Base-by-base conservation (phyloP, 2,797 vertebrate genomes). In the Hoplostethus mediterraneus region DNA sequence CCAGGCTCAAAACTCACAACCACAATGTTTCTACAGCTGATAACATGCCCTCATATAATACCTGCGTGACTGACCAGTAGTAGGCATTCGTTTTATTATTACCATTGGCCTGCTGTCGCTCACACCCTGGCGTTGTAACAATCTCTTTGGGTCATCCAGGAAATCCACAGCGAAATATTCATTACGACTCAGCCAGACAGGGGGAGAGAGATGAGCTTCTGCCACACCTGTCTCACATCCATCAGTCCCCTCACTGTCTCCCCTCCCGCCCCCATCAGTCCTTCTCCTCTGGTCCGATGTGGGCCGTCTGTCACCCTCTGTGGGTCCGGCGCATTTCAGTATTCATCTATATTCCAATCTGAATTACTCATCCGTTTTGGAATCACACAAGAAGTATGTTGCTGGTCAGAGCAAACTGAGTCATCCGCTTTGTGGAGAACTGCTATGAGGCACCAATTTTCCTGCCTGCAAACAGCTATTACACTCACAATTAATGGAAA, bases 201-300 rank as follows among this genome's bases (percentile, higher is more conserved):
- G 67, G 66, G 67, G 65, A 74, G 36, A 90, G 86, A 85, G 77
- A 88, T 77, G 52, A 73, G 82, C 71, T 92, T 89, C 80, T 85
- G 80, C 78, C 83, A 80, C 63, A 73, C 81, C 71, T 87, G 80
- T 80, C 67, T 77, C 73, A 55, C 78, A 81, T 82, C 77, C 84
- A 84, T 86, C 82, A 83, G 79, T 79, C 73, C 73, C 67, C 71
- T 65, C 36, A 14, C 17, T 75, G 38, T 16, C n/a, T 28, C 38
- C 63, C 68, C 55, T 12, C 63, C 54, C 58, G 31, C 36, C 49
- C 44, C 21, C 36, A 47, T 44, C 54, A n/a, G 57, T 63, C 38
- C 68, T 44, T 63, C 54, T 60, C 45, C 33, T 65, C 49, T 64
- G 49, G 45, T 51, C 75, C 49, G 11, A 28, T 44, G 49, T 74